These are phyloP conservation scores for Ceratina japonica DNA, from an alignment of 1,140 invertebrate species.

Conservation along the genomic window DNA sequence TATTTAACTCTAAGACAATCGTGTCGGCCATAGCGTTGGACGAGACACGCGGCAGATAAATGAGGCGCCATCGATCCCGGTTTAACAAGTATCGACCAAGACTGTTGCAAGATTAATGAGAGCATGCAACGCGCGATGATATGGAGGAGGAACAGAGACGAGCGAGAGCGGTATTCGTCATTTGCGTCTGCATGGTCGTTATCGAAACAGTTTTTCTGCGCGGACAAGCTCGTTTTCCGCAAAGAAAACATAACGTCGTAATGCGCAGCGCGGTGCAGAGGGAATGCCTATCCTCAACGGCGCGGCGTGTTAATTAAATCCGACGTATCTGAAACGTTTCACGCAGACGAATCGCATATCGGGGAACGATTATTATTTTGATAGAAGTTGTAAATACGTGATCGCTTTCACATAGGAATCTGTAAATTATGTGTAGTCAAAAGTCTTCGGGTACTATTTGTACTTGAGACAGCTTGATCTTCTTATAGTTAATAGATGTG, in stretches of 20 bases:
- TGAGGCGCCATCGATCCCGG: conserved; percentile 55
- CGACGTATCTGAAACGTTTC: not conserved
- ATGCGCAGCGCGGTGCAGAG: not conserved
- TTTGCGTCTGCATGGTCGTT: conserved; percentile 28
- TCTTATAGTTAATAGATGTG: too few relatives aligned
- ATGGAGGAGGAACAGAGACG: not conserved
- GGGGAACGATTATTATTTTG: conserved; percentile 25
- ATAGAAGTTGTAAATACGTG: conserved; percentile 36
- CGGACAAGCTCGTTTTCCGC: conserved; percentile 7
- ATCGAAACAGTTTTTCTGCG: conserved; percentile 22
- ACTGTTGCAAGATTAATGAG: conserved; percentile 56
- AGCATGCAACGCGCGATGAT: conserved; percentile 36
- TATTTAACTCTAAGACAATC: conserved; percentile 44
- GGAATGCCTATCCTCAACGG: not conserved
- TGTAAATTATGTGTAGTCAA: not conserved
- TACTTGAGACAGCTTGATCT: too few relatives aligned
- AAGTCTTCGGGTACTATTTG: too few relatives aligned
- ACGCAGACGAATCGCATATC: not conserved
- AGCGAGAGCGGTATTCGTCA: conserved; percentile 40
- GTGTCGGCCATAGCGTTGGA: not conserved
- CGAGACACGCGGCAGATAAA: conserved; percentile 44
- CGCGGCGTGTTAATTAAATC: not conserved
- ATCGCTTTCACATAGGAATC: not conserved
- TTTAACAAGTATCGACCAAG: conserved; percentile 47
- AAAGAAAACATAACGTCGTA: not conserved